Percentiles rank a stretch among this genome's conserved stretches.
Evolutionary conservation across 2,113 vertebrate genomes (phyloP).

Genomic region (Anhinga anhinga): DNA sequence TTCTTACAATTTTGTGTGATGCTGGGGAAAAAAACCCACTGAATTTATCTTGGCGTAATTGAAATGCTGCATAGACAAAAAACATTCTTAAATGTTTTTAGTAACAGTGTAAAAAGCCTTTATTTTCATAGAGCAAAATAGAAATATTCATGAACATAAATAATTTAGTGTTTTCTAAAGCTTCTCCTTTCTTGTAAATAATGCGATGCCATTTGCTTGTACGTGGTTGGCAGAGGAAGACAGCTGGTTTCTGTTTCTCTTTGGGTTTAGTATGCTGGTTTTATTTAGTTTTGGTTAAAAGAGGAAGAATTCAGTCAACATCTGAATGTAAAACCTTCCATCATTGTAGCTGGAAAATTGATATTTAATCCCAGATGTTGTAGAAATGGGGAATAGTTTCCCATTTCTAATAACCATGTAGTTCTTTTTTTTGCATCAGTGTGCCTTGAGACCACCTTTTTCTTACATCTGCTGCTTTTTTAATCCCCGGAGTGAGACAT

Average conservation of each 20-base stretch:
- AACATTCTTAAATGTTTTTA: neutral
- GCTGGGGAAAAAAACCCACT: neutral
- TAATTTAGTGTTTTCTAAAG: neutral
- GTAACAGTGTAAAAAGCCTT: neutral
- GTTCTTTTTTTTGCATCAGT: neutral
- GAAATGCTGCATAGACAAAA: neutral
- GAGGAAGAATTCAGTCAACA: neutral
- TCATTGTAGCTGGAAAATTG: neutral
- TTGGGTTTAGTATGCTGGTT: neutral
- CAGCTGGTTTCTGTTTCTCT: neutral
- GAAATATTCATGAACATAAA: neutral
- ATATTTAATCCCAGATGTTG: neutral
- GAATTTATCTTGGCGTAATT: neutral
- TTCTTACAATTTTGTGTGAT: neutral
- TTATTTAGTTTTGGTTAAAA: neutral
- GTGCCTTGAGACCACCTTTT: neutral
- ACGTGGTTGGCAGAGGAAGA: neutral
- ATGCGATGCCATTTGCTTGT: neutral
- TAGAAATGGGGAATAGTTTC: neutral
- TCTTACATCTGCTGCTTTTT: neutral
- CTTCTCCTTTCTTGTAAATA: neutral
- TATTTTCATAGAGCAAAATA: neutral
- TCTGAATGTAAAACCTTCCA: neutral
- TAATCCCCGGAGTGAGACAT: neutral
- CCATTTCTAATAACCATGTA: neutral